Evolutionary conservation across 2,113 vertebrate species (phyloP).

Genomic region (Cavia porcellus): DNA sequence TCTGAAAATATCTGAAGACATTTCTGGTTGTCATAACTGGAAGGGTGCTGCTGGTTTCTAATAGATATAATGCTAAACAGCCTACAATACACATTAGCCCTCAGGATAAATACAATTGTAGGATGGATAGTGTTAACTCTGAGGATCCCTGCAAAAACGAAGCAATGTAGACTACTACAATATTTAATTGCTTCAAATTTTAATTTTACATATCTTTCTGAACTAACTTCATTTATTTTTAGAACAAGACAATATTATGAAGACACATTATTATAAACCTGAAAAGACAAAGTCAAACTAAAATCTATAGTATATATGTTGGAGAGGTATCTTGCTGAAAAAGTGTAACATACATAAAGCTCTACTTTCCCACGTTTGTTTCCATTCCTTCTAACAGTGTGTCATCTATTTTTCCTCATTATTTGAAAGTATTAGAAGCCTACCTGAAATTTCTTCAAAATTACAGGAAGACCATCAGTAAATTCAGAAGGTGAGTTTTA

Average conservation of each 20-base stretch:
- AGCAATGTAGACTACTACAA: fast-evolving
- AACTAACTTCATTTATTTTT: background rate
- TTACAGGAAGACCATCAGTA: background rate
- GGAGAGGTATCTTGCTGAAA: background rate
- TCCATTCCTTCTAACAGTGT: background rate
- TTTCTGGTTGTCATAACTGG: background rate
- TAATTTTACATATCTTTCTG: background rate
- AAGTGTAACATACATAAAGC: background rate
- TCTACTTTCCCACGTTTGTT: background rate
- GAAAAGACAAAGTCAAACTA: background rate
- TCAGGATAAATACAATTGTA: background rate
- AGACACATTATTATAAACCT: background rate
- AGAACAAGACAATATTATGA: background rate
- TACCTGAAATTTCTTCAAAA: conserved; percentile 25
- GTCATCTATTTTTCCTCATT: background rate
- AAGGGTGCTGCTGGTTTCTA: background rate
- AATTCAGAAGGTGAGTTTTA: background rate
- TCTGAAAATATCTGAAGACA: background rate
- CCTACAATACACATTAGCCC: background rate
- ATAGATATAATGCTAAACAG: background rate
- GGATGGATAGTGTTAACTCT: background rate
- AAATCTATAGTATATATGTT: background rate
- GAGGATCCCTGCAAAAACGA: background rate
- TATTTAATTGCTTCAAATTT: background rate
- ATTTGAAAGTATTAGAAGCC: background rate